A percentile compares a stretch with the other conserved stretches of the same genome.
These are phyloP conservation scores for Digitonthophagus gazella DNA, from an alignment of 2,888 invertebrate species.

Conservation along the genomic window DNA sequence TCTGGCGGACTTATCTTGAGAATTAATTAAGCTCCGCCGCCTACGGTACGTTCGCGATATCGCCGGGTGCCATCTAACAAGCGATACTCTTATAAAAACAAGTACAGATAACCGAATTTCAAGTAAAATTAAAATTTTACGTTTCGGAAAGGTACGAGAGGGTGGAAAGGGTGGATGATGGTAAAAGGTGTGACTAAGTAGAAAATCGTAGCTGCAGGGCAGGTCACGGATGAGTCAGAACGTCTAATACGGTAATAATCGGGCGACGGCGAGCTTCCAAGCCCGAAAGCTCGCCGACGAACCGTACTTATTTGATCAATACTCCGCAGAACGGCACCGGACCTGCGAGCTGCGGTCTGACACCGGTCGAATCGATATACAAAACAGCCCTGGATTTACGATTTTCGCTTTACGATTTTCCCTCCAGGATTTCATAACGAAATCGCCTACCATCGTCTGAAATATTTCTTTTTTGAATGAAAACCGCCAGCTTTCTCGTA, in stretches of 20 bases:
- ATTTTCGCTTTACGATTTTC: constrained; percentile 35
- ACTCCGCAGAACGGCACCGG: constrained; percentile 49
- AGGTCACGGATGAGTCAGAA: constrained; percentile 12
- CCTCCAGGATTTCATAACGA: neutral
- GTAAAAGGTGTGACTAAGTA: neutral
- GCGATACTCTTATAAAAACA: too few species aligned
- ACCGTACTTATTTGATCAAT: constrained; percentile 50
- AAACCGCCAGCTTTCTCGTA: neutral
- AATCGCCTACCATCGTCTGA: too few species aligned
- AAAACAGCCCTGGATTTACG: constrained; percentile 50
- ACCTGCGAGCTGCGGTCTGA: constrained; percentile 47
- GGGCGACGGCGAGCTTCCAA: constrained; percentile 9
- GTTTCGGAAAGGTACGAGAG: too few species aligned
- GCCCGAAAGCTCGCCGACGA: neutral
- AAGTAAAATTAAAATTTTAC: too few species aligned
- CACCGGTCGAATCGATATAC: constrained; percentile 48
- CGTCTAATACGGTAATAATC: constrained; percentile 15
- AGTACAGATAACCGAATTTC: too few species aligned
- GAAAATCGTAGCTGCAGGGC: neutral
- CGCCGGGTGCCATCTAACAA: neutral
- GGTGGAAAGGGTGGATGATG: too few species aligned
- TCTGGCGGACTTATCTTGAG: neutral
- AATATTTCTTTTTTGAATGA: neutral
- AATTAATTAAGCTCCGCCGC: neutral
- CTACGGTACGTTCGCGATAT: neutral